Conservation (phyloP, 2,888 invertebrate species). For the Torymus aiolomorphi region DNA sequence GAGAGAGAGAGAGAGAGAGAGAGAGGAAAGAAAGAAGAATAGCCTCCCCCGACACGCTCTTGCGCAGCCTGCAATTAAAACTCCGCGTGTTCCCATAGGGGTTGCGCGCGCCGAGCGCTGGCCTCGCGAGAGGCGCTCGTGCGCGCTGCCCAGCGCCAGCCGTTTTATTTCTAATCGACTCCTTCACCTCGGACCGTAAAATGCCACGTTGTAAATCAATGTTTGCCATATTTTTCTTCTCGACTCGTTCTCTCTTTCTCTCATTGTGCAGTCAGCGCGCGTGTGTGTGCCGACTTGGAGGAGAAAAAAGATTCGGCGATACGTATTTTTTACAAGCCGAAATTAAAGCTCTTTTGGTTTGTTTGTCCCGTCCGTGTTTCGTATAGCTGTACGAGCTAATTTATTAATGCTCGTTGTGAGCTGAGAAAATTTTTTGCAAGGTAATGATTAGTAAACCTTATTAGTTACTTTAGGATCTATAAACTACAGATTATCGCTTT, state of each 20-base stretch:
- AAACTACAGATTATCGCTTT: too few relatives aligned
- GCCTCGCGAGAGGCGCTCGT: too few relatives aligned
- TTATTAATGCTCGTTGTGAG: background rate
- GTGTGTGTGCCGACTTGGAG: background rate
- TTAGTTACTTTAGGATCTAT: too few relatives aligned
- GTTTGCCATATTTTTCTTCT: conserved; percentile 54
- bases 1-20: conserved; percentile 67
- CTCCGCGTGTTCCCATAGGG: conserved; percentile 58
- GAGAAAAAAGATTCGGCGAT: conserved; percentile 39
- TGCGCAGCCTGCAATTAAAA: conserved; percentile 70
- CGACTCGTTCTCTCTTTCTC: too few relatives aligned
- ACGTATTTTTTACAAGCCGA: conserved; percentile 22
- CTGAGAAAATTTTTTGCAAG: background rate
- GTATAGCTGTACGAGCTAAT: background rate
- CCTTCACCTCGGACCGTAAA: conserved; percentile 54
- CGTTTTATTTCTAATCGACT: conserved; percentile 57
- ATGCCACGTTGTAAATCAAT: conserved; percentile 59
- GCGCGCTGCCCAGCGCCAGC: conserved; percentile 1
- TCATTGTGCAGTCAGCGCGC: too few relatives aligned
- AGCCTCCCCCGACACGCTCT: conserved; percentile 67
- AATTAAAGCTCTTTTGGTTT: conserved; percentile 34
- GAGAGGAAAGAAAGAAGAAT: conserved; percentile 72
- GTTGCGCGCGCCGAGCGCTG: conserved; percentile 28
- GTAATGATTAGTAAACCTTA: too few relatives aligned
- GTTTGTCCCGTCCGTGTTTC: conserved; percentile 32